A percentile compares a stretch with the other conserved stretches of the same genome.
These are phyloP conservation scores for Anarrhichthys ocellatus DNA, from an alignment of 2,113 vertebrate genomes.

Conservation along the genomic window DNA sequence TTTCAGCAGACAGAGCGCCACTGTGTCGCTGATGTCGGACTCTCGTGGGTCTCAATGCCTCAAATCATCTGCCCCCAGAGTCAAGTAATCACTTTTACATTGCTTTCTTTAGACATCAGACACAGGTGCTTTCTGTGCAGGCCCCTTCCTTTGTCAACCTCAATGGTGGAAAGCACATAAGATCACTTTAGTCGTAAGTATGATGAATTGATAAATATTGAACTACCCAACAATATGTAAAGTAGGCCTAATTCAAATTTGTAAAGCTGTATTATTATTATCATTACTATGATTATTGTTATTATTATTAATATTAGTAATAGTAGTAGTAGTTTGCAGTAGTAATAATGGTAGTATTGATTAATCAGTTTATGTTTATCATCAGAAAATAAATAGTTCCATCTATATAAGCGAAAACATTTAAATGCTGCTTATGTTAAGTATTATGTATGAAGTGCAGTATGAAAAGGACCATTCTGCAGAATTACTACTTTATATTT, in stretches of 20 bases:
- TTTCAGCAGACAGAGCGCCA: slow-evolving; percentile 47
- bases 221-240: neutral
- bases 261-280: neutral
- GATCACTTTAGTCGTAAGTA: neutral
- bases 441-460: neutral
- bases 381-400: neutral
- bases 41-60: neutral
- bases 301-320: too few species aligned
- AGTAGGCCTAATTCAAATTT: neutral
- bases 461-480: neutral
- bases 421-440: neutral
- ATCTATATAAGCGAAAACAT: neutral
- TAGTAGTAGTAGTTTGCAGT: too few species aligned
- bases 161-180: neutral
- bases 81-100: neutral
- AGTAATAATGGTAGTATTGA: neutral
- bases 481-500: neutral
- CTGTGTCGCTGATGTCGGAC: neutral
- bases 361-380: neutral
- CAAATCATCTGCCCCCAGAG: slow-evolving; percentile 18
- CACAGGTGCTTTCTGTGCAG: neutral
- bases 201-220: neutral
- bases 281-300: too few species aligned
- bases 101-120: neutral
- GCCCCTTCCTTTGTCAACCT: neutral